phyloP scores from a whole-genome alignment of 2,888 invertebrate species.

The Ligdia adustata region DNA sequence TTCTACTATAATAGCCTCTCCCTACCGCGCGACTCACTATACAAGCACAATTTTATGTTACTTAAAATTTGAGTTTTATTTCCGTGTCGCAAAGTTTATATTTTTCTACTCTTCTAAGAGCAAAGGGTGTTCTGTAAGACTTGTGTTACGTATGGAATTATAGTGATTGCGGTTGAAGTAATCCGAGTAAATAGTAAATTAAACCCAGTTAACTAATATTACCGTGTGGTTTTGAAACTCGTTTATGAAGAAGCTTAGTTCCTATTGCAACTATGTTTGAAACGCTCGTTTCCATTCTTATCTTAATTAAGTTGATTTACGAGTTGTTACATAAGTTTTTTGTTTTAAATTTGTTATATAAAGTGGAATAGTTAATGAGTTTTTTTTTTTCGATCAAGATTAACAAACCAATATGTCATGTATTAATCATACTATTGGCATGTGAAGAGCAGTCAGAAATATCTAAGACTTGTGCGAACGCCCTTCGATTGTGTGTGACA shows the following conservation, averaged over 20 bases:
- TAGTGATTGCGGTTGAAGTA: slow-evolving; percentile 60
- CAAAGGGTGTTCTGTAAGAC: slow-evolving; percentile 40
- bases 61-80: slow-evolving; percentile 38
- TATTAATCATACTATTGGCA: slow-evolving; percentile 17
- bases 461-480: slow-evolving; percentile 40
- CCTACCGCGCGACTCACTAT: slow-evolving; percentile 47
- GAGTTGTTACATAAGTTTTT: slow-evolving; percentile 4
- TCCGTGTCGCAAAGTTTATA: slow-evolving; percentile 27
- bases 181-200: slow-evolving; percentile 61
- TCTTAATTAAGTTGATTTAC: slow-evolving; percentile 9
- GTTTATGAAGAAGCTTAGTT: slow-evolving; percentile 27
- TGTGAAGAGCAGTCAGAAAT: slow-evolving; percentile 24
- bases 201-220: slow-evolving; percentile 49
- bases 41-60: slow-evolving; percentile 25
- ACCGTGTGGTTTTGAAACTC: slow-evolving; percentile 43
- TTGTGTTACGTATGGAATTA: slow-evolving; percentile 54
- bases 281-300: slow-evolving; percentile 2
- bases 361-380: slow-evolving; percentile 7
- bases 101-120: slow-evolving; percentile 27
- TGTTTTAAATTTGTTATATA: slow-evolving; percentile 10
- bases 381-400: slow-evolving; percentile 11
- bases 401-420: slow-evolving; percentile 23
- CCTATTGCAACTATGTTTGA: background rate
- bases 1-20: slow-evolving; percentile 47
- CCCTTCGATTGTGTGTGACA: slow-evolving; percentile 40